Percentiles rank a stretch among this genome's conserved stretches.
phyloP scores from a whole-genome alignment of 2,113 vertebrate genomes.

The Anarhynchus alexandrinus region DNA sequence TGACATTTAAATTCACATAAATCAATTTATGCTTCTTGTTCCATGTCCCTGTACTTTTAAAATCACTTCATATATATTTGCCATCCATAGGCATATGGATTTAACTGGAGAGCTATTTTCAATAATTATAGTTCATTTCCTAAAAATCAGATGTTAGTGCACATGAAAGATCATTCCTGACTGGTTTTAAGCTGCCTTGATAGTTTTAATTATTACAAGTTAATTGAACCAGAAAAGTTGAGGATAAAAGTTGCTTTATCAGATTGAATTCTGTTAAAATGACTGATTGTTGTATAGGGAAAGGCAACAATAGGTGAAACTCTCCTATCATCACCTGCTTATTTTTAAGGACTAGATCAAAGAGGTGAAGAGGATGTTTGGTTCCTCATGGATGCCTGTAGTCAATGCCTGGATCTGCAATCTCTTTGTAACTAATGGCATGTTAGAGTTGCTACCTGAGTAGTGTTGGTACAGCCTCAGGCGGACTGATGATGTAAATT shows the following conservation, averaged over 20 bases:
- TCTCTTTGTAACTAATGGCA: neutral
- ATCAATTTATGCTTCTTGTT: neutral
- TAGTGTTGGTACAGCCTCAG: neutral
- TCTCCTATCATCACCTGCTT: constrained; percentile 28
- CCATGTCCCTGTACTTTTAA: neutral
- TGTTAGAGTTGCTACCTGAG: neutral
- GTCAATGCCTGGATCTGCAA: neutral
- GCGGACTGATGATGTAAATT: neutral
- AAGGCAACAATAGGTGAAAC: constrained; percentile 1
- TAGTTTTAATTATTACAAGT: constrained; percentile 38
- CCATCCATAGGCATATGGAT: neutral
- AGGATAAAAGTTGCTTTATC: constrained; percentile 11
- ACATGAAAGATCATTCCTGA: neutral
- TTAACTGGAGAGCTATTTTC: constrained; percentile 16
- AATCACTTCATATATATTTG: neutral
- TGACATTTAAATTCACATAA: neutral
- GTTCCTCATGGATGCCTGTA: neutral
- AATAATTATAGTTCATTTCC: constrained; percentile 9
- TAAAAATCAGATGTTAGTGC: neutral
- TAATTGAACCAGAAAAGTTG: constrained; percentile 35
- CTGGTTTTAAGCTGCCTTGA: constrained; percentile 19
- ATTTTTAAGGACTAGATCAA: constrained; percentile 41
- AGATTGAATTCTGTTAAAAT: constrained; percentile 1
- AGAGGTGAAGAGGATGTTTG: neutral
- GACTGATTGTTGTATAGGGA: neutral